Base-by-base conservation (phyloP, 1,140 invertebrate genomes). In the Eulimnadia texana region DNA sequence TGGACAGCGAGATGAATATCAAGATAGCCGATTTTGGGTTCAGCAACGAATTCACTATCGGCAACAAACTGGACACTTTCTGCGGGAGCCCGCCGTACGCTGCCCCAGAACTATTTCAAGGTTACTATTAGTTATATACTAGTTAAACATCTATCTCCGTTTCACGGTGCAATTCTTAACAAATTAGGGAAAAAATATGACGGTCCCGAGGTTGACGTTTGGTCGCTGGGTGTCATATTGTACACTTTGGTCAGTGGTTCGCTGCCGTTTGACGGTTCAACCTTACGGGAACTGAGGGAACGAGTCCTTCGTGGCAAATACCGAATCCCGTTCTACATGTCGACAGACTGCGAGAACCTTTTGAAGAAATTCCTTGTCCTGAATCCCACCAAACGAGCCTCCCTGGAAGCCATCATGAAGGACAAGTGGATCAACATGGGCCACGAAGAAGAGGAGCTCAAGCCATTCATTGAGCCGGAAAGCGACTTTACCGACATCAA, bases 351-450 rank as follows among this genome's bases (percentile, higher is more conserved):
- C 80, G 96, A 99, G 81, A 96, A 96, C 78, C 81, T 99, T 67
- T 81, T 99, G 66, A 98, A 98, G 79, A 99, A 99, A 80, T 99
- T 99, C 82, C 82, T 99, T 71, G 95, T 99, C 72, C 83, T 99
- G 72, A 99, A 99, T 81, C 97, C 97, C 63, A 85, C 86, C 61
- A 97, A 98, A 78, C 81, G 97, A 72, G 93, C 93, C 68, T 96
- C 92, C 68, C 81, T 99, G 73, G 96, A 99, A 82, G 80, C 83
- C 70, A 92, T 93, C 70, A 93, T 99, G 94, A 88, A 93, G 72
- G 94, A 99, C 76, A 96, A 93, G 74, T 99, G 97, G 97, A 99
- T 99, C 93, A 99, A 99, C 79, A 92, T 95, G 80, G 94, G 94
- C 66, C 57, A 60, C 58, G 96, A 99, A 76, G 95, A 99, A 66